A percentile compares a stretch with the other conserved stretches of the same genome.
Evolutionary conservation across 2,113 vertebrate genomes (phyloP).

Genomic region (Helogale parvula): DNA sequence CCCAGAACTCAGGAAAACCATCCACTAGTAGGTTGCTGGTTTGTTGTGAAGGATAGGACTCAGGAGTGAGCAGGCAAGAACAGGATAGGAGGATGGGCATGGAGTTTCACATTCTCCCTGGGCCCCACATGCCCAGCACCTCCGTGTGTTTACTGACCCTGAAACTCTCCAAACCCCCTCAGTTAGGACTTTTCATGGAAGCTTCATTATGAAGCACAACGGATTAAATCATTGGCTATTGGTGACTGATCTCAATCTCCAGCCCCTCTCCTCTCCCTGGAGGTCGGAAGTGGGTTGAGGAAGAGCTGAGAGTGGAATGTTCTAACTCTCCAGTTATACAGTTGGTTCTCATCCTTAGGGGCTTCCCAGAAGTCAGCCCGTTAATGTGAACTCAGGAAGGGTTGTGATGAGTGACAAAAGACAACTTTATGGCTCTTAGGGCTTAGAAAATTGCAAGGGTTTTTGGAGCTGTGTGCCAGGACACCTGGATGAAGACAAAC

Average conservation of each 20-base stretch:
- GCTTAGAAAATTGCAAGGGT: background rate
- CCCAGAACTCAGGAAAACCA: background rate
- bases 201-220: background rate
- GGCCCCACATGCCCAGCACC: rapidly evolving
- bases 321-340: background rate
- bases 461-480: background rate
- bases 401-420: background rate
- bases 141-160: background rate
- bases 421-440: background rate
- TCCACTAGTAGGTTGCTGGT: background rate
- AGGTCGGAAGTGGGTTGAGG: background rate
- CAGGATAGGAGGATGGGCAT: rapidly evolving
- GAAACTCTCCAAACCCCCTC: background rate
- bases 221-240: background rate
- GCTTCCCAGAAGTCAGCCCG: background rate
- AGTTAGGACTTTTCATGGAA: background rate
- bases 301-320: background rate
- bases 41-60: background rate
- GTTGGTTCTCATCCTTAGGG: background rate
- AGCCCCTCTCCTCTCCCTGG: background rate
- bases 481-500: background rate
- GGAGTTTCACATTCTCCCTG: background rate
- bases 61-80: background rate
- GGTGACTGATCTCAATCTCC: background rate
- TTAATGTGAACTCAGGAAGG: background rate